Conservation (phyloP, 1,140 invertebrate genomes). For the Drosophila baimaii region DNA sequence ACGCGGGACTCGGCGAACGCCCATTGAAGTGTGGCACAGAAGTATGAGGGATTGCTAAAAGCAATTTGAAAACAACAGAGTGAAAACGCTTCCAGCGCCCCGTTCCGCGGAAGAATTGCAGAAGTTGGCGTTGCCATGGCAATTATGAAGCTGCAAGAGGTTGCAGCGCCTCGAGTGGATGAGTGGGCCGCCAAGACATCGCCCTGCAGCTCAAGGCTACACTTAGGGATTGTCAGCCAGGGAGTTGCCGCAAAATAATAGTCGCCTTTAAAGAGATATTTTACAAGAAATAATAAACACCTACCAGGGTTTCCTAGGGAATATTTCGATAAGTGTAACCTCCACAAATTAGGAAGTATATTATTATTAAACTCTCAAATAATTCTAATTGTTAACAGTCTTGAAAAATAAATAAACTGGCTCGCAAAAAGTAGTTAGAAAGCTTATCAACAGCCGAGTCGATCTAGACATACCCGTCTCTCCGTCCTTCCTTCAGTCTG, state of each 20-base stretch:
- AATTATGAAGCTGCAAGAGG: conserved; percentile 64
- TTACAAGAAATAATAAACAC: not conserved
- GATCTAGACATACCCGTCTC: too few species aligned
- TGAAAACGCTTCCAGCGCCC: conserved; percentile 51
- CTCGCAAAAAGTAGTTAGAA: too few species aligned
- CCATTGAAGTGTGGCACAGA: conserved; percentile 44
- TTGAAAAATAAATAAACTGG: not conserved
- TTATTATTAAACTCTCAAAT: not conserved
- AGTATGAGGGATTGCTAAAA: conserved; percentile 73
- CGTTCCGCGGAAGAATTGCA: conserved; percentile 33
- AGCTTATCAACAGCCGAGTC: too few species aligned
- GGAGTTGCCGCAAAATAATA: not conserved
- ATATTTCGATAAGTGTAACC: not conserved
- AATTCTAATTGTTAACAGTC: not conserved
- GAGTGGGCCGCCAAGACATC: conserved; percentile 38
- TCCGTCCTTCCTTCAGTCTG: too few species aligned
- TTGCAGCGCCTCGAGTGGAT: conserved; percentile 44
- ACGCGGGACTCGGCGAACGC: not conserved
- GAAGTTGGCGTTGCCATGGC: conserved; percentile 58
- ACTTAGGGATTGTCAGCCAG: not conserved
- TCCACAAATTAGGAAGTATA: not conserved
- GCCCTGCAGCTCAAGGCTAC: conserved; percentile 36
- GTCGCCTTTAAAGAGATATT: not conserved
- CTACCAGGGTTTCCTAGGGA: not conserved
- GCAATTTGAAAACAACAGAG: conserved; percentile 75